These are phyloP conservation scores for Microhierax caerulescens DNA, from an alignment of 2,797 vertebrate species.

Conservation along the genomic window DNA sequence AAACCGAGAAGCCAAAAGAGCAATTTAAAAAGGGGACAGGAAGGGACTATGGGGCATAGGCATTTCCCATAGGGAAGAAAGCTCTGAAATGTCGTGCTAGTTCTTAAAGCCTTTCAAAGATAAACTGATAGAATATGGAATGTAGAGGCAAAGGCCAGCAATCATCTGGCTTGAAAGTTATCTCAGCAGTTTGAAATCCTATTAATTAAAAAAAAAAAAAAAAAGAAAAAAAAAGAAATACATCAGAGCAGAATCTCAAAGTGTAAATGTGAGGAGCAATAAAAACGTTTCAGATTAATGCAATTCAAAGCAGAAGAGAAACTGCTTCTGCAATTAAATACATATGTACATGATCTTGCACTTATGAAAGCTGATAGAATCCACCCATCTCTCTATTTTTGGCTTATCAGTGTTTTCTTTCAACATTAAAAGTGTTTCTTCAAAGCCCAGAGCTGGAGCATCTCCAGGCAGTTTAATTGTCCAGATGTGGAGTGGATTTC, in stretches of 20 bases:
- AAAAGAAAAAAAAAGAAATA: neutral
- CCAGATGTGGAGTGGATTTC: conserved; percentile 31
- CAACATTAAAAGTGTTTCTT: conserved; percentile 21
- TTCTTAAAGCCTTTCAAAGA: conserved; percentile 22
- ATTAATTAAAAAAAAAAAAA: neutral
- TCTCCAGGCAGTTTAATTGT: conserved; percentile 21
- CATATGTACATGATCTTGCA: neutral
- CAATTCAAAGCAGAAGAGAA: conserved; percentile 40
- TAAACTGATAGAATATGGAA: neutral
- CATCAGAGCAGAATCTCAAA: neutral
- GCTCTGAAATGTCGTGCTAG: neutral
- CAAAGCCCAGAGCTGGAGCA: neutral
- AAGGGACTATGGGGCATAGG: neutral
- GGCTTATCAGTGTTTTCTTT: conserved; percentile 47
- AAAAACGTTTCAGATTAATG: conserved; percentile 26
- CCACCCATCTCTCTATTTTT: conserved; percentile 17
- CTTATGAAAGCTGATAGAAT: conserved; percentile 34
- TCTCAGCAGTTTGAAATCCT: conserved; percentile 10
- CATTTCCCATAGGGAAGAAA: neutral
- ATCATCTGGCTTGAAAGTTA: conserved; percentile 4
- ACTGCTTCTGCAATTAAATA: conserved; percentile 29
- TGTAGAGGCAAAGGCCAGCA: neutral
- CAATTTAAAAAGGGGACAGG: neutral
- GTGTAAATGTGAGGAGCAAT: conserved; percentile 8
- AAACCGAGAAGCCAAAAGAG: neutral